Evolutionary conservation across 2,888 invertebrate genomes (phyloP).

Genomic region (Plagodis dolabraria): DNA sequence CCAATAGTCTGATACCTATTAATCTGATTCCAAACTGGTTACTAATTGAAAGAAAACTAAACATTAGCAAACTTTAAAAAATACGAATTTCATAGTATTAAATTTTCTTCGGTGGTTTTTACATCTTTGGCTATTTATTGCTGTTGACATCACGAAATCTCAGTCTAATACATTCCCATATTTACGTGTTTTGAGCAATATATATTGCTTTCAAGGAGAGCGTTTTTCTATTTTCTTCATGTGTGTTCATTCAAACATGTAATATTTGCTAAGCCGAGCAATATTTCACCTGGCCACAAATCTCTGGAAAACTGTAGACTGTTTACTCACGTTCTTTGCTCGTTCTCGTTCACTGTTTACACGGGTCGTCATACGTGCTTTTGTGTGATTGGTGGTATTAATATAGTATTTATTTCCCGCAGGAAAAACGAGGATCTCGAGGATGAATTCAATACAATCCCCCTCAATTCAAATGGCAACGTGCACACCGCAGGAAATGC

Average conservation of each 20-base stretch:
- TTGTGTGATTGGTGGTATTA: slow-evolving; percentile 1
- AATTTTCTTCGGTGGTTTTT: no score
- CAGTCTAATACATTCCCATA: no score
- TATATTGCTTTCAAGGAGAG: no score
- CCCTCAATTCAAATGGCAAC: slow-evolving; percentile 74
- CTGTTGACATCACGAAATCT: no score
- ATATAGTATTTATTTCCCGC: slow-evolving; percentile 37
- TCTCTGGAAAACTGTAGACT: neutral
- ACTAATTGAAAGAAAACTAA: no score
- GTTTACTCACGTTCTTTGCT: neutral
- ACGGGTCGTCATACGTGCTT: neutral
- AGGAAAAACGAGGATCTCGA: slow-evolving; percentile 79
- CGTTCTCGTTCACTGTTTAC: neutral
- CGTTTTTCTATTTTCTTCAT: no score
- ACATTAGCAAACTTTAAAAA: no score
- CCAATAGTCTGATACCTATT: no score
- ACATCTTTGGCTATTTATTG: no score
- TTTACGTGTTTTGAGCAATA: no score
- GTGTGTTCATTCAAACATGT: neutral
- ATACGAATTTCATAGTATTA: no score
- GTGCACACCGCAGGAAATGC: slow-evolving; percentile 76
- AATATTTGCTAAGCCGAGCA: neutral
- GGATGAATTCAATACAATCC: slow-evolving; percentile 81
- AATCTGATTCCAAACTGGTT: no score
- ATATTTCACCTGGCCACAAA: neutral